A percentile compares a stretch with the other conserved stretches of the same genome.
These are phyloP conservation scores for Drosophila sp. DNA, from an alignment of 1,140 invertebrate species.

Conservation along the genomic window DNA sequence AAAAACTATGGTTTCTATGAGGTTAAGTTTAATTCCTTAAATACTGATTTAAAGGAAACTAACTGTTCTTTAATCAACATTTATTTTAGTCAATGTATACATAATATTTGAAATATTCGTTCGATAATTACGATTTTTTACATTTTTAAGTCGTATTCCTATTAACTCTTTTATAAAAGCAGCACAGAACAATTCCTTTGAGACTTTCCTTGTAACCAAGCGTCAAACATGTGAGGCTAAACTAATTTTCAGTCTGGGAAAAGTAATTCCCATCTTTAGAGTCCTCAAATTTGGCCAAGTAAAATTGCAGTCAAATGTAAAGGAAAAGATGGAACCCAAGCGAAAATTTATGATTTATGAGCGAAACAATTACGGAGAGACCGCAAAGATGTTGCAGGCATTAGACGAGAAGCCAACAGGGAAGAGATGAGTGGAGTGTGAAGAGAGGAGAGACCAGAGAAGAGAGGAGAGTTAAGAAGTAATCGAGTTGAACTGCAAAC, in stretches of 20 bases:
- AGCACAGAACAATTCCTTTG: background rate
- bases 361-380: conserved; percentile 70
- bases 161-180: background rate
- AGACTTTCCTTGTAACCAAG: conserved; percentile 1
- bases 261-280: conserved; percentile 34
- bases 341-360: conserved; percentile 79
- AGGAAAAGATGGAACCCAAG: conserved; percentile 57
- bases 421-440: background rate
- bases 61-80: too few species aligned
- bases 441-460: conserved; percentile 7
- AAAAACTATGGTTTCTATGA: too few species aligned
- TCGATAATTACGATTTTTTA: too few species aligned
- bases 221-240: conserved; percentile 17
- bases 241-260: conserved; percentile 67
- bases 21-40: too few species aligned
- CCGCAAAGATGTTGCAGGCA: conserved; percentile 71
- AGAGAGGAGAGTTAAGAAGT: background rate
- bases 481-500: conserved; percentile 62
- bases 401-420: conserved; percentile 41
- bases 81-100: too few species aligned
- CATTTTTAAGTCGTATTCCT: too few species aligned
- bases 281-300: conserved; percentile 50
- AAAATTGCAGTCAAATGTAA: conserved; percentile 74
- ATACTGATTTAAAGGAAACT: too few species aligned
- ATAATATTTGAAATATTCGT: too few species aligned